Base-by-base conservation (phyloP, 2,888 invertebrate species). In the Leptinotarsa rubiginosa region DNA sequence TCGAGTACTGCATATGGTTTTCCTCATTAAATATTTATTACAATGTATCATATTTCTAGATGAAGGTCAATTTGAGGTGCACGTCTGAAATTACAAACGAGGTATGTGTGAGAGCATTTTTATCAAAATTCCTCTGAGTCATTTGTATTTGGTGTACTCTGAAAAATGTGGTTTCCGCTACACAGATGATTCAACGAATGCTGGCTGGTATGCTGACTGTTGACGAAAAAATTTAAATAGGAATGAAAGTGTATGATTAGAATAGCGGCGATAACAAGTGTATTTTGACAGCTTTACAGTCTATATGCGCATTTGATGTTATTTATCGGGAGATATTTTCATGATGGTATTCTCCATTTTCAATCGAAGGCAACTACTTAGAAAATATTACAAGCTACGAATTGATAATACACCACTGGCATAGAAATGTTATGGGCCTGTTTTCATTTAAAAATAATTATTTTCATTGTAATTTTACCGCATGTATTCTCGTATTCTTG, bases 11-110 rank as follows among this genome's bases (percentile, higher is more conserved):
- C 15, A 13, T 13, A 15, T 62, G 25, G 62, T n/a, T 41, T 62
- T 4, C 7, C 31, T 25, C n/a, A 41, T 31, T 56, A 13, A 22
- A 22, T 56, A 52, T 56, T 56, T 62, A 62, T 41, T 41, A 62
- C 56, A 69, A 41, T 47, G 22, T 73, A 73, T 73, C 69, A 69
- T 10, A 49, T 73, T 73, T 56, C 69, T 22, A 54, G 18, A 47
- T 54, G 69, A 69, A 73, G 73, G 73, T 73, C 69, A 65, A 22
- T 31, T 47, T 69, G 73, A 73, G 69, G 73, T 73, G 47, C 20
- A 52, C 31, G 69, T 69, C 47, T 71, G 20, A 71, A 41, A 69
- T 73, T 73, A 73, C 65, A 54, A 59, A 69, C 47, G 47, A 64
- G 52, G 52, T 64, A 49, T 18, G 59, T 54, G 31, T 62, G 31